A percentile compares a stretch with the other conserved stretches of the same genome.
phyloP scores from a whole-genome alignment of 2,797 vertebrate species.

The Pelodytes ibericus region DNA sequence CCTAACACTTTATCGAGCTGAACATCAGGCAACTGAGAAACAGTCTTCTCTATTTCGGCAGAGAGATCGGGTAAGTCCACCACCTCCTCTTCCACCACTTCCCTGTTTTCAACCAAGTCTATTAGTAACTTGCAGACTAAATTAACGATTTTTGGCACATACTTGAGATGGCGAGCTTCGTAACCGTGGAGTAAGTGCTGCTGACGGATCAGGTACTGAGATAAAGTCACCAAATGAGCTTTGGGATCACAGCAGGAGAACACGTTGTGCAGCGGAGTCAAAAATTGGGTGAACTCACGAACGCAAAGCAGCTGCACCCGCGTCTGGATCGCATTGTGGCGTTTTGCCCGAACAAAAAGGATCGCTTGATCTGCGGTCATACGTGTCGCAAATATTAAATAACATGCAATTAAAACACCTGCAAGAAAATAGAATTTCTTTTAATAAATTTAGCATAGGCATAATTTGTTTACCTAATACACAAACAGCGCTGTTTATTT shows the following conservation, averaged over 20 bases:
- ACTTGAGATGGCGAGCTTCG: slow-evolving; percentile 90
- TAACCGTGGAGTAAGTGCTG: slow-evolving; percentile 94
- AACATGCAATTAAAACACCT: slow-evolving; percentile 96
- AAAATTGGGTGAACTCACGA: slow-evolving; percentile 91
- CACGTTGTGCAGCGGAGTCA: slow-evolving; percentile 86
- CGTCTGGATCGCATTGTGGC: slow-evolving; percentile 95
- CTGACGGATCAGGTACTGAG: slow-evolving; percentile 93
- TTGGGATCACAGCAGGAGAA: slow-evolving; percentile 88
- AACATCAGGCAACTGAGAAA: slow-evolving; percentile 84
- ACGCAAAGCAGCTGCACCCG: slow-evolving; percentile 92
- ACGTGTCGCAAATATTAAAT: slow-evolving; percentile 91
- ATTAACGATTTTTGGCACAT: slow-evolving; percentile 91
- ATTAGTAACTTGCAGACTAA: slow-evolving; percentile 85
- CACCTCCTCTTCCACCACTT: slow-evolving; percentile 75
- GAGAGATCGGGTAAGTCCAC: slow-evolving; percentile 82
- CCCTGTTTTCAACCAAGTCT: slow-evolving; percentile 87
- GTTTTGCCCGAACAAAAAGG: slow-evolving; percentile 90
- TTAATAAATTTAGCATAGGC: no score
- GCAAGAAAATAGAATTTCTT: not conserved
- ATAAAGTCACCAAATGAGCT: slow-evolving; percentile 81
- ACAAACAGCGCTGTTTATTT: no score
- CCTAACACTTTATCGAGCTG: slow-evolving; percentile 82
- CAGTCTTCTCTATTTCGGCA: slow-evolving; percentile 88
- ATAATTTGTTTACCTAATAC: no score
- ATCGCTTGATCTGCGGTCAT: slow-evolving; percentile 97